Evolutionary conservation across 2,888 invertebrate genomes (phyloP).

Genomic region (Theretra japonica): DNA sequence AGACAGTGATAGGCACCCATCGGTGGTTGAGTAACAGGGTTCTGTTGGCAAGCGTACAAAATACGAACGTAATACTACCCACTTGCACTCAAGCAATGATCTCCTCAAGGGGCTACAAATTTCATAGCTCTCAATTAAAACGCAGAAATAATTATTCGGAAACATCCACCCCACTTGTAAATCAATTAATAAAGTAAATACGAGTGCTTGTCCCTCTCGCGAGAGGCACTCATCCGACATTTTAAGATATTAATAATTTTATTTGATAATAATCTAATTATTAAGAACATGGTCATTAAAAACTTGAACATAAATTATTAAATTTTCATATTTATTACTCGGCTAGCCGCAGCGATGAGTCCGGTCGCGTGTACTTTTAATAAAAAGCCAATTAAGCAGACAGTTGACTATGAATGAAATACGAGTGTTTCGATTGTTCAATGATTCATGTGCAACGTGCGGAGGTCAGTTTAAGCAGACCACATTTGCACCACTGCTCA

Average conservation of each 20-base stretch:
- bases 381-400: constrained; percentile 25
- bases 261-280: constrained; percentile 28
- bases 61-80: constrained; percentile 28
- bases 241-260: constrained; percentile 40
- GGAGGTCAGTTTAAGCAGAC: constrained; percentile 20
- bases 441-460: constrained; percentile 22
- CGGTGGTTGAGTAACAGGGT: no score
- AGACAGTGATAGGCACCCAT: no score
- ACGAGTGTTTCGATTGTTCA: constrained; percentile 20
- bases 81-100: constrained; percentile 60
- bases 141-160: constrained; percentile 77
- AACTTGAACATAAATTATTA: constrained; percentile 4
- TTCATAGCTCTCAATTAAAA: constrained; percentile 81
- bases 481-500: background rate
- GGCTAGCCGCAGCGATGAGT: background rate
- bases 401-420: constrained; percentile 23
- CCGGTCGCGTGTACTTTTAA: constrained; percentile 22
- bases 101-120: constrained; percentile 73
- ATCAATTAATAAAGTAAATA: constrained; percentile 79
- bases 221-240: constrained; percentile 56
- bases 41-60: constrained; percentile 5
- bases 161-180: constrained; percentile 77
- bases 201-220: constrained; percentile 62
- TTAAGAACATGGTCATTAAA: constrained; percentile 17
- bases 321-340: constrained; percentile 16